These are phyloP conservation scores for Echinops telfairi DNA, from an alignment of 2,113 vertebrate genomes.

Conservation along the genomic window DNA sequence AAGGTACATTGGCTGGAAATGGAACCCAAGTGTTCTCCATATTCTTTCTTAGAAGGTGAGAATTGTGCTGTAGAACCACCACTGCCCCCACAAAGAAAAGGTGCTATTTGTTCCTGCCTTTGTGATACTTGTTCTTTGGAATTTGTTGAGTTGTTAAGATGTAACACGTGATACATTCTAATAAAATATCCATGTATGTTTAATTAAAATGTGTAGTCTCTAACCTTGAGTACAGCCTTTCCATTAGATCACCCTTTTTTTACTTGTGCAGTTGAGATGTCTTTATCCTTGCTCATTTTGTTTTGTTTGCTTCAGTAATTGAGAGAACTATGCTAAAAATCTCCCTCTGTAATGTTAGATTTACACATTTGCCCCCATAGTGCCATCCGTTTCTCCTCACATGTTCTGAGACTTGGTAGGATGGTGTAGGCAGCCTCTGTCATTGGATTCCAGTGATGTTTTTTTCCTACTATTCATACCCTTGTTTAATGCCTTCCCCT, in stretches of 20 bases:
- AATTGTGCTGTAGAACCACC: neutral
- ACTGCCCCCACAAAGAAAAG: neutral
- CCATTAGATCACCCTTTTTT: neutral
- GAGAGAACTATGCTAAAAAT: constrained; percentile 18
- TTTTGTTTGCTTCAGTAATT: constrained; percentile 11
- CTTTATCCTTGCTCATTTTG: constrained; percentile 14
- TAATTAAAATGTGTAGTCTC: constrained; percentile 9
- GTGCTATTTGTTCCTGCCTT: neutral
- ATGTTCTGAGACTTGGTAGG: neutral
- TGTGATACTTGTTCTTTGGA: neutral
- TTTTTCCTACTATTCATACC: too few relatives aligned
- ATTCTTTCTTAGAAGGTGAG: neutral
- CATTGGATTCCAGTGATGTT: too few relatives aligned
- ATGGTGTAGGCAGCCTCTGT: neutral
- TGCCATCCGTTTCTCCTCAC: neutral
- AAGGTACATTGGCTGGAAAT: too few relatives aligned
- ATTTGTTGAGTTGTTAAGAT: neutral
- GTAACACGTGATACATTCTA: neutral
- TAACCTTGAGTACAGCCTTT: neutral
- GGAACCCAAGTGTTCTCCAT: too few relatives aligned
- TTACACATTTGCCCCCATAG: neutral
- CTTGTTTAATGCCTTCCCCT: neutral
- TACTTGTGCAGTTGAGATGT: neutral
- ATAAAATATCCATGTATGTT: constrained; percentile 16
- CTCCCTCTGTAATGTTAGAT: neutral